These are phyloP conservation scores for Liparis tanakae DNA, from an alignment of 2,797 vertebrate species.

Conservation along the genomic window DNA sequence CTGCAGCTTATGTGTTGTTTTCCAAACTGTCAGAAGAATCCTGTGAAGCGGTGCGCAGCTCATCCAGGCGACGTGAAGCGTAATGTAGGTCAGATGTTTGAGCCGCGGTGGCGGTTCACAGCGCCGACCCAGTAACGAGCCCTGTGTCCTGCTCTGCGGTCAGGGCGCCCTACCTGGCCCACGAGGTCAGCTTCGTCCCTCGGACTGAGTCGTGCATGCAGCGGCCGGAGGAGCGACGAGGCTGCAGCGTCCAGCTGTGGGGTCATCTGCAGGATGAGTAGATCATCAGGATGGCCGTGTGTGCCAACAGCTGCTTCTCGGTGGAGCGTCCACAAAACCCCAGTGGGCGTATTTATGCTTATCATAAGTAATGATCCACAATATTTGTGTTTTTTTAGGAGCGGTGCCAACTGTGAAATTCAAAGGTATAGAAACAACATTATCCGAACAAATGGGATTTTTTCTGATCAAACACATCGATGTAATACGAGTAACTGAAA, in stretches of 20 bases:
- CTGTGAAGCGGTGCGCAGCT: constrained; percentile 27
- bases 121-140: constrained; percentile 60
- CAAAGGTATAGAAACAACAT: not conserved
- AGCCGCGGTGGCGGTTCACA: constrained; percentile 51
- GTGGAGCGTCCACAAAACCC: constrained; percentile 8
- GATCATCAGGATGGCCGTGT: constrained; percentile 23
- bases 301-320: constrained; percentile 39
- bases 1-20: constrained; percentile 33
- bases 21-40: constrained; percentile 25
- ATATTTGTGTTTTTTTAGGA: not conserved
- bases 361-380: constrained; percentile 1
- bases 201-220: constrained; percentile 47
- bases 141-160: constrained; percentile 52
- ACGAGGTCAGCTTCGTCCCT: constrained; percentile 38
- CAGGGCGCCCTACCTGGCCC: constrained; percentile 64
- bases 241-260: constrained; percentile 50
- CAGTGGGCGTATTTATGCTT: constrained; percentile 15
- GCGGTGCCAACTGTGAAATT: not conserved
- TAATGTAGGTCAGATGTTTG: constrained; percentile 71
- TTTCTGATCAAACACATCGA: not conserved
- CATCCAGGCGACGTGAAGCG: constrained; percentile 33
- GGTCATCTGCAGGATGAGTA: constrained; percentile 48
- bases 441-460: not conserved
- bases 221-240: constrained; percentile 29
- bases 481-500: too few species aligned